Base-by-base conservation (phyloP, 2,797 vertebrate genomes). In the Brachymystax lenok region DNA sequence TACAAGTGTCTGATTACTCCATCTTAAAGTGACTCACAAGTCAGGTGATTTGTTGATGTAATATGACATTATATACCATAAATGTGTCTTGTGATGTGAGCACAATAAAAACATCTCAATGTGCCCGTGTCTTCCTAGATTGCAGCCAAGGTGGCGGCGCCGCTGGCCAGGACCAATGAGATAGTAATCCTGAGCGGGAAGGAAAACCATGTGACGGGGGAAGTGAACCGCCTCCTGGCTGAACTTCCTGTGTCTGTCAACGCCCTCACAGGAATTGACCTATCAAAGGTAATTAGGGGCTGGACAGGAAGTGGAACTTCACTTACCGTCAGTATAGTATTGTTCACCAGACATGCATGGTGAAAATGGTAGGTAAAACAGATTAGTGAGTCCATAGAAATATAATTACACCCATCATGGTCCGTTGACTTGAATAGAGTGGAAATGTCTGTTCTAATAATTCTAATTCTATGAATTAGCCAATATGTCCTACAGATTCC, bases 121-220 rank as follows among this genome's bases (percentile, higher is more conserved):
- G 10, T 14, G 2, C 40, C 40, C 2, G 1, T 77, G 0, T 83
- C 33, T 40, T 70, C 78, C 17, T 87, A 98, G 98, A 97, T 99
- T 0, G 96, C 98, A 59, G 88, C 88, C 83, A 95, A 97, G 84
- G 94, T 98, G 63, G 90, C 97, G 0, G 96, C 97, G 2, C 97
- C 97, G 0, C 91, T 97, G 75, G 88, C 93, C 86, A 95, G 88
- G 90, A 94, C 95, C 24, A 94, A 92, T 5, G 96, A 97, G 88
- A 96, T 96, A 0, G 88, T 97, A 74, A 93, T 96, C 80, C 94
- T 97, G 80, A 93, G 93, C 0, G 95, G 96, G 6, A 95, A 96
- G 19, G 91, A 89, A 66, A 90, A 74, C 84, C 94, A 81, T n/a
- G 82, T 94, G 12, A 93, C 91, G 0, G 88, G 94, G 0, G 94